These are phyloP conservation scores for Linnaemya tessellans DNA, from an alignment of 2,888 invertebrate species.

Conservation along the genomic window DNA sequence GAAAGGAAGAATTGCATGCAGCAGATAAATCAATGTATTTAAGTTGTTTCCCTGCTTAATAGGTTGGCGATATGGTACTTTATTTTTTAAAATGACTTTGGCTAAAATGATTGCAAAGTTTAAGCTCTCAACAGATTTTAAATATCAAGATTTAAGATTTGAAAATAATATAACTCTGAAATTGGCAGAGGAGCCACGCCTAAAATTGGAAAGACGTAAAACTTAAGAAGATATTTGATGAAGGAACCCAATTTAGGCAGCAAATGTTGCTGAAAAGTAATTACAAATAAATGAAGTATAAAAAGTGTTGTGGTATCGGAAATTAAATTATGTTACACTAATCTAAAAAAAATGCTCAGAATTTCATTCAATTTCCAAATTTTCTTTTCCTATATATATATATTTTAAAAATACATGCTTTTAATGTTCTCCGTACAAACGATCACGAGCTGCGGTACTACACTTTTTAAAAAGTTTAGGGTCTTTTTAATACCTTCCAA, in stretches of 20 bases:
- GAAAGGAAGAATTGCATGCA: background rate
- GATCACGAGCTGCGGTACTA: too few relatives aligned
- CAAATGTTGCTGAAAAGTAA: too few relatives aligned
- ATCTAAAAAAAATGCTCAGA: too few relatives aligned
- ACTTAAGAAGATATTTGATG: background rate
- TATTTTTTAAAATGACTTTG: slow-evolving; percentile 78
- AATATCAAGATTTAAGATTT: slow-evolving; percentile 77
- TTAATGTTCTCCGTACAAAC: too few relatives aligned
- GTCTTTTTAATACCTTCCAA: too few relatives aligned
- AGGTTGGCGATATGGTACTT: slow-evolving; percentile 79
- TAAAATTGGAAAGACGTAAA: slow-evolving; percentile 69
- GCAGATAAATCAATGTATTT: background rate
- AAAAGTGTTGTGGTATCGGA: too few relatives aligned
- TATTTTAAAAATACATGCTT: too few relatives aligned
- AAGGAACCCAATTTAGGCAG: background rate
- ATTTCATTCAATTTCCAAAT: too few relatives aligned
- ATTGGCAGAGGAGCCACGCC: slow-evolving; percentile 75
- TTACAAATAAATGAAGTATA: background rate
- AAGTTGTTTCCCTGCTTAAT: background rate
- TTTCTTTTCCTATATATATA: too few relatives aligned
- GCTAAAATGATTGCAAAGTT: slow-evolving; percentile 78
- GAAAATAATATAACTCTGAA: slow-evolving; percentile 79
- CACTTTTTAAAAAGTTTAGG: too few relatives aligned
- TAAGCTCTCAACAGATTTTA: slow-evolving; percentile 77
- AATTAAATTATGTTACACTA: too few relatives aligned